A percentile compares a stretch with the other conserved stretches of the same genome.
Conservation (phyloP, 2,113 vertebrate species). For the Cheilinus undulatus region DNA sequence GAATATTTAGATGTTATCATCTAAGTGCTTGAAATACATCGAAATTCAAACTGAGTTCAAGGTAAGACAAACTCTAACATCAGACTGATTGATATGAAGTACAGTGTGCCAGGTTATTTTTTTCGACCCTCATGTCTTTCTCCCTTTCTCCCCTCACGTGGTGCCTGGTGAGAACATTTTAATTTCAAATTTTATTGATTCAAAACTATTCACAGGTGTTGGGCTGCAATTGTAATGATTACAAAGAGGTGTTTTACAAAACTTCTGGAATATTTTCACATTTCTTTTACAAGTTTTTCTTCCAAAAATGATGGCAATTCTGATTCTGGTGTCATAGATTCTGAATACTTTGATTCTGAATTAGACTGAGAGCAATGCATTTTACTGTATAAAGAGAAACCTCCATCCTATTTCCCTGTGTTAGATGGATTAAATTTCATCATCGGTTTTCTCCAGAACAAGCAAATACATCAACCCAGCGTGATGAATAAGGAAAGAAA, state of each 20-base stretch:
- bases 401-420: slow-evolving; percentile 14
- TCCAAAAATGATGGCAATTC: neutral
- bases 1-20: slow-evolving; percentile 2
- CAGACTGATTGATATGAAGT: too few relatives aligned
- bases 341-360: neutral
- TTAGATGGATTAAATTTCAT: slow-evolving; percentile 60
- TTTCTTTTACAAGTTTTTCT: slow-evolving; percentile 47
- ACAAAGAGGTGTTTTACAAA: slow-evolving; percentile 46
- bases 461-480: slow-evolving; percentile 60
- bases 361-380: slow-evolving; percentile 1
- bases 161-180: slow-evolving; percentile 31
- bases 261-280: slow-evolving; percentile 51
- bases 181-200: slow-evolving; percentile 63
- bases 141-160: slow-evolving; percentile 24
- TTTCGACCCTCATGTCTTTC: too few relatives aligned
- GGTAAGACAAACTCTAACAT: too few relatives aligned
- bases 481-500: slow-evolving; percentile 69
- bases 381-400: slow-evolving; percentile 10
- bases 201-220: slow-evolving; percentile 54
- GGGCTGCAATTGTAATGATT: slow-evolving; percentile 50
- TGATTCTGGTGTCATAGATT: too few relatives aligned
- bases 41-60: too few relatives aligned
- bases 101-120: too few relatives aligned
- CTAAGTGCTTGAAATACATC: too few relatives aligned
- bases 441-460: slow-evolving; percentile 50